Base-by-base conservation (phyloP, 2,888 invertebrate species). In the Brachyptera putata region DNA sequence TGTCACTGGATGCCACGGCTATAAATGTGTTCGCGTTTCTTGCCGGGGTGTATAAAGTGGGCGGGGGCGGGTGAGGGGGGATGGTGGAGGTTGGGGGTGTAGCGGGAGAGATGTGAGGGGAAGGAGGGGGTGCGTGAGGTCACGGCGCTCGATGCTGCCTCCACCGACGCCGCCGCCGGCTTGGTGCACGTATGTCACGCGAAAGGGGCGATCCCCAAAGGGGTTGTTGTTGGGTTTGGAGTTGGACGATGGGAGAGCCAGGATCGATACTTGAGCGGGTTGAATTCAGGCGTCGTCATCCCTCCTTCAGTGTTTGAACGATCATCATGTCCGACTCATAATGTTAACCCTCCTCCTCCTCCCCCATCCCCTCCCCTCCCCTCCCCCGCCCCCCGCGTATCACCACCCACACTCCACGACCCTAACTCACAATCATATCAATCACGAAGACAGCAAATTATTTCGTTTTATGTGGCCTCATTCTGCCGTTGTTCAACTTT, bases 1-100 rank as follows among this genome's bases (percentile, higher is more conserved):
- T 53, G 53, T 53, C 53, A 53, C 53, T 36, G 53, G 53, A 53
- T 36, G 53, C 53, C 53, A 53, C 53, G 53, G 34, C 14, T 53
- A 53, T 53, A 53, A 53, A 53, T 30, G 53, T 34, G 36, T 30
- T 36, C 22, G 30, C 36, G 53, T 53, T 53, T 53, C 53, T 53
- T 53, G 34, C 22, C 4, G 39, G 39, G 34, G 34, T 30, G 34
- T 5, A 5, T 11, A 5, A 11, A 11, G 34, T 4, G 18, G 16
- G 43, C 9, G 43, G 43, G 5, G 18, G 16, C 18, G 21, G 7
- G 43, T 21, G 16, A 43, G 21, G 3, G 43, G 13, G 43, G 43
- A 39, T 3, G 13, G 13, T 4, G 41, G 11, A 7, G 41, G 18
- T 18, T 7, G 21, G 41, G 16, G n/a, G 41, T 11, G n/a, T 7